Evolutionary conservation across 2,113 vertebrate genomes (phyloP), one percentile per base, ranked within the genome.

Genomic region (Toxostoma redivivum): DNA sequence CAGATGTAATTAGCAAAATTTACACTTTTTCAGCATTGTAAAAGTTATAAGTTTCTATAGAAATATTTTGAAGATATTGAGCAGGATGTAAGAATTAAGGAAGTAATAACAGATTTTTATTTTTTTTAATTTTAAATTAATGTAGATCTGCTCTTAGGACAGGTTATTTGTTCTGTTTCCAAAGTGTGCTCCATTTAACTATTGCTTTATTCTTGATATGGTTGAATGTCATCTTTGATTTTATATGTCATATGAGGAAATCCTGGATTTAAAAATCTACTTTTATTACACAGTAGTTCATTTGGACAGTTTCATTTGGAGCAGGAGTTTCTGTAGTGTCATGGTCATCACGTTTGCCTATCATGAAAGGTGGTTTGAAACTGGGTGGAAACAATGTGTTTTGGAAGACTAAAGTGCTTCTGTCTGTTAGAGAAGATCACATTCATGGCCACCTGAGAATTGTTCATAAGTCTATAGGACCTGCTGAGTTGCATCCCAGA

Each of bases 311-410:
- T 65, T 65, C 50, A 20, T 51, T 57, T 81, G 31, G 37, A 65
- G 18, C 67, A 65, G 37, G 27, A 50, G 37, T 42, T 72, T 56
- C 57, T 71, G 20, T 47, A 30, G 24, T 10, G 30, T 30, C 0
- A 1, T 37, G 18, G 3, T 80, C 62, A 64, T 57, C 31, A 50
- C 1, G 0, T 50, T 44, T 73, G 7, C 15, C 19, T 37, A 0
- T 33, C 5, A 2, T 28, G 27, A 58, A 65, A 73, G 7, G 18
- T 37, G 25, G 2, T 44, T 73, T 65, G 58, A 58, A 81, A 50
- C 18, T 44, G 27, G 31, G 37, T 64, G 8, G 58, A 44, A 57
- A 28, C 37, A 42, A 12, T 3, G 4, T 50, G 23, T 44, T 65
- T 73, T 28, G 23, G 15, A 27, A 23, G 10, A 73, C 5, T 15